Conservation (phyloP, 2,888 invertebrate species). For the Drosophila mercatorum region DNA sequence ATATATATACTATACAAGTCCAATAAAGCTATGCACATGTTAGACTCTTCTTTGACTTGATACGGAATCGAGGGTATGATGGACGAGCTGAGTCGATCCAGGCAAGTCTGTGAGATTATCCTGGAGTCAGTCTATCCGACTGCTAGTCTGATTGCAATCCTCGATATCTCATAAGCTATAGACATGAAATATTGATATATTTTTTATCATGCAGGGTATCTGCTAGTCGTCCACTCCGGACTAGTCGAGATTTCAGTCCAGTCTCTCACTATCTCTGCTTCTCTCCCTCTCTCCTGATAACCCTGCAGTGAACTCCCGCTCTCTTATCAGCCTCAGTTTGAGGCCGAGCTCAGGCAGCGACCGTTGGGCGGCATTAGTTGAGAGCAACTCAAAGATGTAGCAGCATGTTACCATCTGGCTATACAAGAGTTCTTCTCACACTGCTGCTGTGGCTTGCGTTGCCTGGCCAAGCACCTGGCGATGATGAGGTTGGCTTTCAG, state of each 20-base stretch:
- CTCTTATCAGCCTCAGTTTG: conserved; percentile 45
- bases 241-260: neutral
- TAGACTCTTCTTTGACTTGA: neutral
- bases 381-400: conserved; percentile 43
- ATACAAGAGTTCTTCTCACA: conserved; percentile 13
- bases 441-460: conserved; percentile 11
- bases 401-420: conserved; percentile 52
- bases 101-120: no score
- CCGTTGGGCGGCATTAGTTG: conserved; percentile 54
- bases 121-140: no score
- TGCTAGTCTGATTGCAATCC: no score
- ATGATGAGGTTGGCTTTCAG: conserved; percentile 38
- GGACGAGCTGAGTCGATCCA: neutral
- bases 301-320: conserved; percentile 47
- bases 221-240: no score
- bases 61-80: no score
- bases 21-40: conserved; percentile 47
- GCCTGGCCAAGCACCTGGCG: conserved; percentile 11
- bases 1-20: conserved; percentile 11
- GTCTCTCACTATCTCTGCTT: neutral
- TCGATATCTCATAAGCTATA: no score
- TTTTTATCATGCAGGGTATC: neutral
- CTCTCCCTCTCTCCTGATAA: conserved; percentile 48
- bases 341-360: neutral
- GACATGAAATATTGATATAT: no score